Base-by-base conservation (phyloP, 2,888 invertebrate genomes). In the Pristionchus exspectatus region DNA sequence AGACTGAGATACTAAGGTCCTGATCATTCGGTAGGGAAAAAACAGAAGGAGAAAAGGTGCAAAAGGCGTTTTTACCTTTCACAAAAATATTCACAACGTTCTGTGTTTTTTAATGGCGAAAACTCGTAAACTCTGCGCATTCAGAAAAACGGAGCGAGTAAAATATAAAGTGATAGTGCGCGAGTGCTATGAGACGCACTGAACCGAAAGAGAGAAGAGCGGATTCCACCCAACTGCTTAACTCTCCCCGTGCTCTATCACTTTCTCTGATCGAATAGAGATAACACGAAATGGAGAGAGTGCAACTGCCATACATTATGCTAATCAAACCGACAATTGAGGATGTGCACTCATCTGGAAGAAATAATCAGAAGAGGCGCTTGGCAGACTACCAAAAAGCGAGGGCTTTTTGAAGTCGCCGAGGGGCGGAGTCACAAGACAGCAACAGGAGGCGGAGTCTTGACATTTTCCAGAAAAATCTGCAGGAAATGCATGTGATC, bases 311-410 rank as follows among this genome's bases (percentile, higher is more conserved):
- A 21, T 54, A 5, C 83, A 16, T 27, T 83, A 54, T 54, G 83
- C 27, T 50, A 83, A 83, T 50, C 50, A 54, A 50, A 27, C 83
- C 27, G 27, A 12, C 54, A 56, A 56, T 54, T 50, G 83, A 54
- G 56, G n/a, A 54, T 83, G 56, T 56, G 27, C 56, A 54, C 54
- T 83, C 56, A 56, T 56, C 27, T 21, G 83, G 74, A 74, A 83
- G 83, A 83, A 54, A 50, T 83, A 18, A 54, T 83, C 50, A 83
- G 56, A 30, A 83, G 83, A 56, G 54, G 30, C 50, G 54, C 81
- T 38, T 50, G 81, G 81, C 44, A 50, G 81, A 50, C 24, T 50
- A 27, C 50, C 27, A 54, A 83, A 83, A 56, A 83, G 83, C 27
- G 74, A 50, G 54, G 81, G 30, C 30, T 50, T 16, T 54, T 83